phyloP scores from a whole-genome alignment of 2,888 invertebrate species.

The Lymantria monacha region DNA sequence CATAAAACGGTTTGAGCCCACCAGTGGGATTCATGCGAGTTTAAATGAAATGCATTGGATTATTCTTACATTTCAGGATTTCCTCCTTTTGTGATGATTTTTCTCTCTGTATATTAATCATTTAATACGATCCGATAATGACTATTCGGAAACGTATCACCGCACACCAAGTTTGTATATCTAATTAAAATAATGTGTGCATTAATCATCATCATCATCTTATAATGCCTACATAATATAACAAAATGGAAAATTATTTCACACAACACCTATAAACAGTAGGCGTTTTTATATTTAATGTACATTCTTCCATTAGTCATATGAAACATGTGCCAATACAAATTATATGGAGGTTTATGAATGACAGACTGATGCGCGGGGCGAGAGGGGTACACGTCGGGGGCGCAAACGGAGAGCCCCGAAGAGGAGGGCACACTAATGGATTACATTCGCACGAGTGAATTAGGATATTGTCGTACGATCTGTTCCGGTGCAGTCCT shows the following conservation, averaged over 20 bases:
- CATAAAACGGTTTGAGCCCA: no score
- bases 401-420: conserved; percentile 27
- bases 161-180: no score
- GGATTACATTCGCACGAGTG: conserved; percentile 81
- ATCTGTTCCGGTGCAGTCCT: conserved; percentile 79
- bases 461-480: conserved; percentile 81
- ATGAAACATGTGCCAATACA: conserved; percentile 82
- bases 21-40: no score
- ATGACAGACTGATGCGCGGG: conserved; percentile 67
- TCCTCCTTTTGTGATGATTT: no score
- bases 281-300: conserved; percentile 68
- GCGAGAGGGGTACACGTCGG: conserved; percentile 20
- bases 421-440: conserved; percentile 66
- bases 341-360: conserved; percentile 81
- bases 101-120: no score
- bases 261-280: conserved; percentile 56
- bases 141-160: no score
- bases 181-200: no score
- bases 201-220: no score
- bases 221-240: neutral
- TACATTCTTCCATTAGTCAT: conserved; percentile 75
- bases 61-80: no score
- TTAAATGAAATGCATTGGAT: no score
- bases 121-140: no score
- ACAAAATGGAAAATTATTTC: conserved; percentile 26